These are phyloP conservation scores for Orestias chungarensis DNA, from an alignment of 2,797 vertebrate species.

Conservation along the genomic window DNA sequence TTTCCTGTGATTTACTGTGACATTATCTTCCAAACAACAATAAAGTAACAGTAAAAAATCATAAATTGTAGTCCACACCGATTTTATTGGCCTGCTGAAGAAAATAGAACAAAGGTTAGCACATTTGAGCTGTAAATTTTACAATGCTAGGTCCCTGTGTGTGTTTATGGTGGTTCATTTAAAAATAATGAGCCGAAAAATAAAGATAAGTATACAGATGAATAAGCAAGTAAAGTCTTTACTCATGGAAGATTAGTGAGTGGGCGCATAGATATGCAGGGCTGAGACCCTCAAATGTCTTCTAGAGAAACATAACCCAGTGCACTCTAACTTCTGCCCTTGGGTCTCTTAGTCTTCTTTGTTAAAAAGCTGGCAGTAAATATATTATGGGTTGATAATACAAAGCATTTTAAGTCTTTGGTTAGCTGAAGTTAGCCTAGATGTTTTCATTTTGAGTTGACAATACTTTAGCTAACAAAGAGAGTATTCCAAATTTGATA, in stretches of 20 bases:
- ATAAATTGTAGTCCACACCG: slow-evolving; percentile 19
- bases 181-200: neutral
- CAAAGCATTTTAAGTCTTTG: too few species aligned
- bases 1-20: slow-evolving; percentile 26
- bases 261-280: neutral
- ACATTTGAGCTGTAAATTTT: slow-evolving; percentile 14
- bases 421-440: too few species aligned
- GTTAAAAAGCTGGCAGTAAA: too few species aligned
- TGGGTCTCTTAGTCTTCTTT: too few species aligned
- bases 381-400: too few species aligned
- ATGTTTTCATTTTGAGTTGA: too few species aligned
- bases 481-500: too few species aligned
- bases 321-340: too few species aligned
- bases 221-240: slow-evolving; percentile 11
- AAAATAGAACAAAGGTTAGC: slow-evolving; percentile 25
- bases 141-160: neutral
- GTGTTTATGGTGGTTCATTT: neutral
- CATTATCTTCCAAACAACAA: slow-evolving; percentile 2
- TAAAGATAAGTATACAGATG: slow-evolving; percentile 18
- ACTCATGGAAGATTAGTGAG: neutral
- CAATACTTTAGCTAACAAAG: too few species aligned
- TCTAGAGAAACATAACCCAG: too few species aligned
- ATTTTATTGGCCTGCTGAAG: slow-evolving; percentile 35
- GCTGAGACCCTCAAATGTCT: neutral
- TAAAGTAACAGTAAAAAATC: slow-evolving; percentile 9